Evolutionary conservation across 2,888 invertebrate species (phyloP).

Genomic region (Trissoscelio sp.): DNA sequence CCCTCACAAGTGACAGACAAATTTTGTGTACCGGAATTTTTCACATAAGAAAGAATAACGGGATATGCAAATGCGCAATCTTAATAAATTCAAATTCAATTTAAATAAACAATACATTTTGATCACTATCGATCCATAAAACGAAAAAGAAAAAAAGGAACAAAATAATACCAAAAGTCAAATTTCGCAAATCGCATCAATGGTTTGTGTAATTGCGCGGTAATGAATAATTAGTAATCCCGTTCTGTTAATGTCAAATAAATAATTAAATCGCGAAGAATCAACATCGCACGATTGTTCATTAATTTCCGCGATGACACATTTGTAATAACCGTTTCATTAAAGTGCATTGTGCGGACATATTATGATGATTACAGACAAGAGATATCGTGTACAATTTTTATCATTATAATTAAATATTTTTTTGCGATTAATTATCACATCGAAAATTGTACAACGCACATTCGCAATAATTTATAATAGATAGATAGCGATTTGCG

Average conservation of each 20-base stretch:
- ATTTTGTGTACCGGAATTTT: constrained; percentile 8
- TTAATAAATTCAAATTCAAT: constrained; percentile 33
- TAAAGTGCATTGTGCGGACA: constrained; percentile 6
- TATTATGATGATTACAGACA: constrained; percentile 29
- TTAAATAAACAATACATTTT: constrained; percentile 19
- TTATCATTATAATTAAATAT: constrained; percentile 43
- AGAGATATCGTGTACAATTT: constrained; percentile 1
- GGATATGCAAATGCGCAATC: constrained; percentile 30
- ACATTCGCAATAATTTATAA: constrained; percentile 47
- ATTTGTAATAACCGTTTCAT: constrained; percentile 38
- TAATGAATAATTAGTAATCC: background rate
- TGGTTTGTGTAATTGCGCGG: background rate
- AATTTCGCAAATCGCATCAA: too few species aligned
- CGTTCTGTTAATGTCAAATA: constrained; percentile 9
- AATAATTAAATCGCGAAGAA: constrained; percentile 21
- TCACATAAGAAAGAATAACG: constrained; percentile 5
- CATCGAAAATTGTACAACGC: constrained; percentile 35
- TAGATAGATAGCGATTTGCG: constrained; percentile 31
- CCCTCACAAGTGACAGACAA: constrained; percentile 23
- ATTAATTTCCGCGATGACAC: constrained; percentile 25
- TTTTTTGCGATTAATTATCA: constrained; percentile 49
- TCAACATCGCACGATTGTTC: constrained; percentile 13
- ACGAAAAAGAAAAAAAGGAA: too few species aligned
- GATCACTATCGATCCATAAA: too few species aligned
- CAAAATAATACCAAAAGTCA: too few species aligned